Evolutionary conservation across 2,797 vertebrate species (phyloP).

Genomic region (Hyperoplus immaculatus): DNA sequence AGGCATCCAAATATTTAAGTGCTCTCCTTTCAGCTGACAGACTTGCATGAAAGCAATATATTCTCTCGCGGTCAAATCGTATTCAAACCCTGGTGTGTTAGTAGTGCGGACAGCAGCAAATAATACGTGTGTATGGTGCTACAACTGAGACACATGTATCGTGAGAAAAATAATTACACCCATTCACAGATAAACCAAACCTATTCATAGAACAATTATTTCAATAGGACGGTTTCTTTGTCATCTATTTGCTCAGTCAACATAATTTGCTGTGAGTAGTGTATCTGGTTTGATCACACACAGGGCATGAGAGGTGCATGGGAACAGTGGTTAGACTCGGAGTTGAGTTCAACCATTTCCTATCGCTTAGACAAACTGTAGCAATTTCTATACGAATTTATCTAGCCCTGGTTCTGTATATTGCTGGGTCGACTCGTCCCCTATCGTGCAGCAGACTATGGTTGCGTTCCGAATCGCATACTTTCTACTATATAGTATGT

Average conservation of each 20-base stretch:
- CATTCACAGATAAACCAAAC: not conserved
- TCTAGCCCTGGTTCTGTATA: not conserved
- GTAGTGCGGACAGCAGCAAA: not conserved
- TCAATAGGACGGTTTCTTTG: not conserved
- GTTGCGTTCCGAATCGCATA: too few species aligned
- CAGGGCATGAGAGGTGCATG: not conserved
- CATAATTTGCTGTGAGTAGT: slow-evolving; percentile 3
- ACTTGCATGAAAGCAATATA: not conserved
- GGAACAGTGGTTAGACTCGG: not conserved
- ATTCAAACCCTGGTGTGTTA: not conserved
- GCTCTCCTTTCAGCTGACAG: not conserved
- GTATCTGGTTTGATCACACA: slow-evolving; percentile 14
- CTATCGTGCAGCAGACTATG: not conserved
- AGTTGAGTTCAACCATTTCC: not conserved
- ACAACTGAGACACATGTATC: not conserved
- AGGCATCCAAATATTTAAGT: not conserved
- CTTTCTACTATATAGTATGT: too few species aligned
- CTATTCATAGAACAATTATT: not conserved
- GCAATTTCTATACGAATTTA: slow-evolving; percentile 6
- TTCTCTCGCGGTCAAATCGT: too few species aligned
- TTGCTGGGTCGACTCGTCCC: not conserved
- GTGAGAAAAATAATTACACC: not conserved
- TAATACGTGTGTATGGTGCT: not conserved
- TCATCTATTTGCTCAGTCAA: slow-evolving; percentile 24
- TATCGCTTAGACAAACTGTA: slow-evolving; percentile 9